A percentile compares a stretch with the other conserved stretches of the same genome.
These are phyloP conservation scores for Zeus faber DNA, from an alignment of 2,113 vertebrate genomes.

Conservation along the genomic window DNA sequence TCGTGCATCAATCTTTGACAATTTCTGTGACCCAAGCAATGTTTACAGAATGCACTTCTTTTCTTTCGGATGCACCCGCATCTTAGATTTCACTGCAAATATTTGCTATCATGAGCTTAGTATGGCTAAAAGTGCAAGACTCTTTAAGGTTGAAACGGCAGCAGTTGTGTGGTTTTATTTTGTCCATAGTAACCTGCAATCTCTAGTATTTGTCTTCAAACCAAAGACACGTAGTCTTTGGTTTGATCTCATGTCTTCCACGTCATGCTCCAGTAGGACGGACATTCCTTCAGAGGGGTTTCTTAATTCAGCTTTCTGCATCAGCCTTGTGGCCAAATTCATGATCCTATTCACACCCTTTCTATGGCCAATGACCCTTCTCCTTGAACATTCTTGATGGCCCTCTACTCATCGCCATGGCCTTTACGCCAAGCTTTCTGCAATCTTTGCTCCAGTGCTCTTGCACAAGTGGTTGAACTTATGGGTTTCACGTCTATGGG, in stretches of 20 bases:
- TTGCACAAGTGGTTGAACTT: neutral
- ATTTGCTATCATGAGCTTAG: too few species aligned
- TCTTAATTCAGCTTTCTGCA: constrained; percentile 7
- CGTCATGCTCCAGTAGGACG: neutral
- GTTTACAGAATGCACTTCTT: neutral
- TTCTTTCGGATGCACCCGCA: neutral
- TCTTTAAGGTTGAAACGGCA: too few species aligned
- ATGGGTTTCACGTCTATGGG: neutral
- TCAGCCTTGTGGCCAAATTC: constrained; percentile 1
- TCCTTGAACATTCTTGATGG: constrained; percentile 6
- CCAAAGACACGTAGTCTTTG: too few species aligned
- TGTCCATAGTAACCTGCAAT: too few species aligned
- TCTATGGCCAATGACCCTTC: constrained; percentile 3
- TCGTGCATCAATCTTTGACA: neutral
- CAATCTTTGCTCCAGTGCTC: neutral
- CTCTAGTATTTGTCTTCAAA: too few species aligned
- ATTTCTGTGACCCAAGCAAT: neutral
- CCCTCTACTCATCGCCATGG: constrained; percentile 13
- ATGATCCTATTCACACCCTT: constrained; percentile 5
- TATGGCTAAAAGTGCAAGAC: too few species aligned
- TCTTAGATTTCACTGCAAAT: neutral
- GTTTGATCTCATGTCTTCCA: neutral
- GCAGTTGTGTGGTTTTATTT: too few species aligned
- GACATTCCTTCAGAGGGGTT: neutral
- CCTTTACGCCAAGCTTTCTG: neutral